phyloP scores from a whole-genome alignment of 37 sponge, comb jelly and placozoan species.

The Ianthella basta region DNA sequence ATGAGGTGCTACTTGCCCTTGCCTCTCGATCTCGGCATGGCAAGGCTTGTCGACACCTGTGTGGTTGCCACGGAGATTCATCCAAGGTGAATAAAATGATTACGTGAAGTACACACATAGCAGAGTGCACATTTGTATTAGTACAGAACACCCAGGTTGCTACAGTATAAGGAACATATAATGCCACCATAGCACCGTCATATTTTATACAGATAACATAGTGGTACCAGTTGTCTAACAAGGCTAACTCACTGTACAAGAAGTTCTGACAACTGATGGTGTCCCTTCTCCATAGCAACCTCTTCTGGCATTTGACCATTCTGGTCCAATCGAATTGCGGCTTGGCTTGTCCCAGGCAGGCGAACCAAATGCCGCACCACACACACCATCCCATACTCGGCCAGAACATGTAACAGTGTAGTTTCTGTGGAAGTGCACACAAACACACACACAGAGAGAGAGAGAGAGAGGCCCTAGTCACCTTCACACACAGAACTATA shows the following conservation, averaged over 20 bases:
- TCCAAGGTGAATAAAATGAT: neutral
- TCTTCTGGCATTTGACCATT: constrained; percentile 6
- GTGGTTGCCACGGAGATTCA: neutral
- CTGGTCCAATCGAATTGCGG: constrained; percentile 4
- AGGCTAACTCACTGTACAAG: neutral
- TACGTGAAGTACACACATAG: neutral
- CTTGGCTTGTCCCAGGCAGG: neutral
- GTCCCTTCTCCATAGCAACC: neutral
- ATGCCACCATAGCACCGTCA: too few species aligned
- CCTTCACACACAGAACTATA: too few species aligned
- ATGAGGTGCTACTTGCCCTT: neutral
- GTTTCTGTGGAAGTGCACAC: neutral
- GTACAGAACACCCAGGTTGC: too few species aligned
- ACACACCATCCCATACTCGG: constrained; percentile 15
- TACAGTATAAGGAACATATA: too few species aligned
- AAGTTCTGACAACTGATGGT: neutral
- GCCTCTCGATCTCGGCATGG: neutral
- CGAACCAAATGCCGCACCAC: neutral
- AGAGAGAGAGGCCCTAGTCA: too few species aligned
- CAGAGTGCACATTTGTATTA: too few species aligned
- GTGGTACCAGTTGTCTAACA: too few species aligned
- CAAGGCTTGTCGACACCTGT: neutral
- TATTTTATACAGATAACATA: too few species aligned
- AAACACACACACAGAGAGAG: neutral
- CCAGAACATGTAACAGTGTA: constrained; percentile 8